Evolutionary conservation across 2,113 vertebrate genomes (phyloP), one percentile per base, ranked within the genome.

Genomic region (Oryzias celebensis): DNA sequence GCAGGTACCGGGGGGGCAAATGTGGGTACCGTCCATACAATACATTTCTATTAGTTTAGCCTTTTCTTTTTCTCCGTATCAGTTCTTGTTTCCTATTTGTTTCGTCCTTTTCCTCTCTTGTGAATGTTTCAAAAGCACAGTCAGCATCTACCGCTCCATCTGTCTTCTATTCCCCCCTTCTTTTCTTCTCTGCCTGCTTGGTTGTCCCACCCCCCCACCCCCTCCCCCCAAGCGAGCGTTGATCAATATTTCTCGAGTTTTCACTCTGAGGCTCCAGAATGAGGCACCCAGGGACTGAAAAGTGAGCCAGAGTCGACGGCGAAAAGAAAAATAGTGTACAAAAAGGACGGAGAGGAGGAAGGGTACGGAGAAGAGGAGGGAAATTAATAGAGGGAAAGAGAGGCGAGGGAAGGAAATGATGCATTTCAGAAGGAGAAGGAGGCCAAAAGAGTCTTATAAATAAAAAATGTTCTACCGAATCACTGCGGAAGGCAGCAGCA

Each of bases 201-300:
- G 52, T 70, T 78, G 31, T 54, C n/a, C 22, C 24, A 10, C 20
- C 51, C 20, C 18, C 23, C 54, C 60, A 52, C 52, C 16, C 18
- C 23, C 14, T n/a, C 51, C n/a, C n/a, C 26, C 53, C 62, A 43
- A 52, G 65, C 66, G 53, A 14, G 31, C 28, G 43, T n/a, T 49
- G 78, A 76, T 70, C 36, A 1, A 80, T 80, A 77, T 52, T 70
- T 78, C 51, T 80, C 53, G 31, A 59, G 49, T 60, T 60, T 60
- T 76, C 73, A 17, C 65, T 58, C 54, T 56, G 36, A 70, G 36
- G 64, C 71, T 65, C 46, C 7, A 70, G 63, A 83, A 79, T 17
- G 65, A 77, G 70, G 77, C 62, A 60, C 63, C 52, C 4, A 36
- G 71, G 72, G 74, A 78, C 65, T 48, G 64, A 60, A 54, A 62